A percentile compares a stretch with the other conserved stretches of the same genome.
phyloP scores from a whole-genome alignment of 2,113 vertebrate genomes.

The Sinosuthora webbiana region DNA sequence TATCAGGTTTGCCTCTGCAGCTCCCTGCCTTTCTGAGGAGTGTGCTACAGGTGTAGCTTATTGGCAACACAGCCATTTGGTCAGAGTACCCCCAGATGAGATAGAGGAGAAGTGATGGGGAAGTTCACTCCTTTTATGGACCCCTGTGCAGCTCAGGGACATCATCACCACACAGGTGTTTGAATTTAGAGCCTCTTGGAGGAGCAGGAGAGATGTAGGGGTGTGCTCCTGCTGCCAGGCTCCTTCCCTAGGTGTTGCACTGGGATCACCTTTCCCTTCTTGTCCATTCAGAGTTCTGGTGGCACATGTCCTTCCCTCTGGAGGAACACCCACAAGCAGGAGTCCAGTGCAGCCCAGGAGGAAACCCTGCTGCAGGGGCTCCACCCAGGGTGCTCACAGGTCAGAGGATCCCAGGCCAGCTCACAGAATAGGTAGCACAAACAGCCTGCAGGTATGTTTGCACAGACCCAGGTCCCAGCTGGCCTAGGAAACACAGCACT shows the following conservation, averaged over 20 bases:
- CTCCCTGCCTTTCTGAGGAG: neutral
- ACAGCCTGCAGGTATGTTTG: neutral
- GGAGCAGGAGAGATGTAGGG: neutral
- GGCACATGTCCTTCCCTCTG: rapidly evolving
- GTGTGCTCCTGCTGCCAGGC: neutral
- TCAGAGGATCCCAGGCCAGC: neutral
- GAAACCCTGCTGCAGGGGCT: neutral
- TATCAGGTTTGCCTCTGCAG: neutral
- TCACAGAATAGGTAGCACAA: neutral
- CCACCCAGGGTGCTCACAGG: neutral
- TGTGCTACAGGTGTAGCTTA: neutral
- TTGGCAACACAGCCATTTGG: neutral
- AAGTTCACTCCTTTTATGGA: neutral
- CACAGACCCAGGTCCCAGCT: neutral
- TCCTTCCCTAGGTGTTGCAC: neutral
- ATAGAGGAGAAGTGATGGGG: neutral
- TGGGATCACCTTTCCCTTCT: neutral
- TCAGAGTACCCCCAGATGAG: neutral
- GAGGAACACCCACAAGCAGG: neutral
- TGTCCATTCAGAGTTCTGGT: rapidly evolving
- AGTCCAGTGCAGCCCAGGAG: neutral
- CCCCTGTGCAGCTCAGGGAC: too few species aligned
- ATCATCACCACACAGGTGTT: neutral
- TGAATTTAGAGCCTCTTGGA: neutral
- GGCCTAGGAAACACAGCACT: neutral